A percentile compares a stretch with the other conserved stretches of the same genome.
phyloP scores from a whole-genome alignment of 2,113 vertebrate species.

The Lagopus leucura region DNA sequence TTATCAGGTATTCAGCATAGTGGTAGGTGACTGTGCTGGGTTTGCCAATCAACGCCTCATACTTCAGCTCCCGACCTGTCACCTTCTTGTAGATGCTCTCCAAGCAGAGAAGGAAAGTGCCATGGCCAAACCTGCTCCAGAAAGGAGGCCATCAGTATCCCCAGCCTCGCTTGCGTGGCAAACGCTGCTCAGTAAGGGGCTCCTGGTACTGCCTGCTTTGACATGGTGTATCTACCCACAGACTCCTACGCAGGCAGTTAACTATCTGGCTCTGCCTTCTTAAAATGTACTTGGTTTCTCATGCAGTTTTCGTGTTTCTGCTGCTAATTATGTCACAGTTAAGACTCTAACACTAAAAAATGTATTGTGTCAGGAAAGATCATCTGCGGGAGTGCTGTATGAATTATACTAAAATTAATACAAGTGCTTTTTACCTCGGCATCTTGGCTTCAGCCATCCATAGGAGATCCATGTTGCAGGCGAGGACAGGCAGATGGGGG shows the following conservation, averaged over 20 bases:
- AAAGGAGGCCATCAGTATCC: neutral
- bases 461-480: slow-evolving; percentile 96
- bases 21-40: slow-evolving; percentile 92
- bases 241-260: neutral
- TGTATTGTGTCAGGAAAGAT: neutral
- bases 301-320: neutral
- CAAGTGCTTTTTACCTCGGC: slow-evolving; percentile 83
- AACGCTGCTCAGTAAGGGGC: neutral
- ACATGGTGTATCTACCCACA: neutral
- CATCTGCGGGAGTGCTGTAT: neutral
- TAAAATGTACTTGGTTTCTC: neutral
- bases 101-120: slow-evolving; percentile 92
- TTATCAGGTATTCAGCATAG: slow-evolving; percentile 88
- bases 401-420: neutral
- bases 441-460: slow-evolving; percentile 98
- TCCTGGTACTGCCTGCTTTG: neutral
- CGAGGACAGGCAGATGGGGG: slow-evolving; percentile 92
- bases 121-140: slow-evolving; percentile 90
- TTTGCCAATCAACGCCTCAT: slow-evolving; percentile 92
- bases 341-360: neutral
- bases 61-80: slow-evolving; percentile 89
- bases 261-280: neutral
- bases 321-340: neutral
- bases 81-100: slow-evolving; percentile 93
- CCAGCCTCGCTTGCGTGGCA: slow-evolving; percentile 10